Percentiles rank a stretch among this genome's conserved stretches.
phyloP scores from a whole-genome alignment of 2,888 invertebrate species.

The Meiosimyza platycephala region DNA sequence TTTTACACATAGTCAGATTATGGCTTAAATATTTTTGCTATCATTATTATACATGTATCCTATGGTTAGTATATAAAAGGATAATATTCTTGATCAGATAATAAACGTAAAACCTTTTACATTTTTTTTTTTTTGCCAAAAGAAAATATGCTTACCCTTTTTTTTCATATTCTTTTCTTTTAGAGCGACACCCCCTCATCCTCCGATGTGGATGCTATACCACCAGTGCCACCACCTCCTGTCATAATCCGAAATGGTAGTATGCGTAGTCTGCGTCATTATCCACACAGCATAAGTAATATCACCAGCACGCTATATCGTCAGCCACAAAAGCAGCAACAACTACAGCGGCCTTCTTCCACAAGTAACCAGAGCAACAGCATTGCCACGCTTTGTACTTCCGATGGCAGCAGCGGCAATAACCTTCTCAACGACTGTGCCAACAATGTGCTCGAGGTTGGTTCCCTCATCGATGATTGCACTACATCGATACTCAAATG shows the following conservation, averaged over 20 bases:
- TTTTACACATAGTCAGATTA: too few relatives aligned
- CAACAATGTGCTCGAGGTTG: constrained; percentile 51
- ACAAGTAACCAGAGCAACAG: constrained; percentile 42
- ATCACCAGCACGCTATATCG: constrained; percentile 26
- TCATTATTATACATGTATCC: too few relatives aligned
- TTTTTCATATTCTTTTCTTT: constrained; percentile 38
- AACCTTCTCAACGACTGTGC: constrained; percentile 55
- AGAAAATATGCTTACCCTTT: neutral
- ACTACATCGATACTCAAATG: constrained; percentile 64
- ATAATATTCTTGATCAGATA: neutral
- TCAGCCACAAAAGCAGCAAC: constrained; percentile 40
- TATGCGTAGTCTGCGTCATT: constrained; percentile 56
- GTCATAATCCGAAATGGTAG: constrained; percentile 61
- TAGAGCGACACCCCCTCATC: constrained; percentile 62
- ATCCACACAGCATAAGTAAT: constrained; percentile 32
- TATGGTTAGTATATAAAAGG: neutral
- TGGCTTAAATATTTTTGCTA: too few relatives aligned
- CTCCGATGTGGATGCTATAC: constrained; percentile 64
- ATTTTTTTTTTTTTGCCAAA: constrained; percentile 13
- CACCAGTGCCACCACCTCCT: constrained; percentile 66
- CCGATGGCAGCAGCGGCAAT: constrained; percentile 48
- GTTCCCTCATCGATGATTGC: constrained; percentile 63
- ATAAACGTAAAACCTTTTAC: constrained; percentile 7
- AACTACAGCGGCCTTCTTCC: constrained; percentile 38
- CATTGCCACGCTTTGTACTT: constrained; percentile 51